Evolutionary conservation across 2,797 vertebrate genomes (phyloP).

Genomic region (Pseudochromis fuscus): DNA sequence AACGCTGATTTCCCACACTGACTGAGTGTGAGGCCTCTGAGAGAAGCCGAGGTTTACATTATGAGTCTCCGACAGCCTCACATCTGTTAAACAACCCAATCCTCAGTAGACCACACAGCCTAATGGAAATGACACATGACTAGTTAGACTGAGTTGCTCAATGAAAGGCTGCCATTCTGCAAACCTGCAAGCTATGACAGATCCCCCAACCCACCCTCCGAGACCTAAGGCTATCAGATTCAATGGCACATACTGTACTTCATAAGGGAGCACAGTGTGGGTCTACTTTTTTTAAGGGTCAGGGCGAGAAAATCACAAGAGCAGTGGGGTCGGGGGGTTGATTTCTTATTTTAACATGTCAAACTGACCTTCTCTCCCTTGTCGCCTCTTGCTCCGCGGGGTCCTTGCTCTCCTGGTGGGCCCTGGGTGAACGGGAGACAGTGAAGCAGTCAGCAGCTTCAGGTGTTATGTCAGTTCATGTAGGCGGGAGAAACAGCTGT

Average conservation of each 20-base stretch:
- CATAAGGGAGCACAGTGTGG: neutral
- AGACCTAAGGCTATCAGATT: constrained; percentile 33
- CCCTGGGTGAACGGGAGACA: constrained; percentile 82
- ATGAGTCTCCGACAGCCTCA: constrained; percentile 58
- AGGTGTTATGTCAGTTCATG: constrained; percentile 18
- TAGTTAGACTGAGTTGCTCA: constrained; percentile 44
- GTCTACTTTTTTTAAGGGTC: constrained; percentile 14
- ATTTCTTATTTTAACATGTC: neutral
- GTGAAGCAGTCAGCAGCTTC: constrained; percentile 30
- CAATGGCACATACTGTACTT: constrained; percentile 45
- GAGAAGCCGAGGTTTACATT: constrained; percentile 61
- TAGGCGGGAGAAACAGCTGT: constrained; percentile 34
- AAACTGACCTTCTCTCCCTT: constrained; percentile 92
- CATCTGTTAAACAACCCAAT: constrained; percentile 73
- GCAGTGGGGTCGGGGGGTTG: no score
- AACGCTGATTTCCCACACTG: constrained; percentile 51
- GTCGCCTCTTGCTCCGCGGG: constrained; percentile 89
- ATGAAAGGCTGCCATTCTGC: constrained; percentile 71
- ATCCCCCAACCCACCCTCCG: constrained; percentile 5
- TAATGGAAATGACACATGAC: constrained; percentile 71
- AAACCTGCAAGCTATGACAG: constrained; percentile 47
- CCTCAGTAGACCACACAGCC: constrained; percentile 65
- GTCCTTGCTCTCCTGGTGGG: constrained; percentile 93
- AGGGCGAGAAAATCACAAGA: constrained; percentile 25
- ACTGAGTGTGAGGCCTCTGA: constrained; percentile 46